A percentile compares a stretch with the other conserved stretches of the same genome.
These are phyloP conservation scores for Parnassius orleans DNA, from an alignment of 2,888 invertebrate genomes.

Conservation along the genomic window DNA sequence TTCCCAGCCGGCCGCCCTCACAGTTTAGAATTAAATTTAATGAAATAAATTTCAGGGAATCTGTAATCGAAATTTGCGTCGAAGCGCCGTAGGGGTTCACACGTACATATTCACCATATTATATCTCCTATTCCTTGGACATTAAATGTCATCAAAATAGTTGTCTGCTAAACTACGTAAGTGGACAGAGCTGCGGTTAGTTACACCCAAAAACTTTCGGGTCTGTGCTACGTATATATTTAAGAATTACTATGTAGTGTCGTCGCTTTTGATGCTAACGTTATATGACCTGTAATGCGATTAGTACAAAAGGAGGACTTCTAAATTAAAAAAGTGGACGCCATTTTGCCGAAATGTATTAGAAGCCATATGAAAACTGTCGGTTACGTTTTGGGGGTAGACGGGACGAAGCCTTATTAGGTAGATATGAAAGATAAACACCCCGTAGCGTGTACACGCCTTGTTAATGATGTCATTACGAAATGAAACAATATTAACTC, in stretches of 20 bases:
- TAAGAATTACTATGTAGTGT: conserved; percentile 20
- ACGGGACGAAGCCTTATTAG: conserved; percentile 58
- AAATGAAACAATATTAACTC: conserved; percentile 20
- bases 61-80: conserved; percentile 60
- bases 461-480: conserved; percentile 10
- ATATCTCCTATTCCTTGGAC: conserved; percentile 27
- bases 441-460: conserved; percentile 24
- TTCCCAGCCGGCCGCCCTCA: conserved; percentile 65
- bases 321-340: conserved; percentile 50
- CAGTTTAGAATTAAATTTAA: conserved; percentile 77
- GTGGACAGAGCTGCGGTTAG: conserved; percentile 35
- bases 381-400: conserved; percentile 55
- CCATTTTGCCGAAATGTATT: conserved; percentile 64
- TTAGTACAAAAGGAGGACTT: conserved; percentile 36
- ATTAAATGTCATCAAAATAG: conserved; percentile 46
- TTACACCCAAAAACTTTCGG: conserved; percentile 40
- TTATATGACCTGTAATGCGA: conserved; percentile 38
- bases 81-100: conserved; percentile 38
- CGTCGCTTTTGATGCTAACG: conserved; percentile 33
- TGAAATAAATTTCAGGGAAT: conserved; percentile 73
- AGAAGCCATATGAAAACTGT: conserved; percentile 65
- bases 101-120: conserved; percentile 36
- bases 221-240: conserved; percentile 32
- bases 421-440: conserved; percentile 28
- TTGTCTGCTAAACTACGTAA: conserved; percentile 35